These are phyloP conservation scores for Xenentodon cancila DNA, from an alignment of 2,797 vertebrate species.

Conservation along the genomic window DNA sequence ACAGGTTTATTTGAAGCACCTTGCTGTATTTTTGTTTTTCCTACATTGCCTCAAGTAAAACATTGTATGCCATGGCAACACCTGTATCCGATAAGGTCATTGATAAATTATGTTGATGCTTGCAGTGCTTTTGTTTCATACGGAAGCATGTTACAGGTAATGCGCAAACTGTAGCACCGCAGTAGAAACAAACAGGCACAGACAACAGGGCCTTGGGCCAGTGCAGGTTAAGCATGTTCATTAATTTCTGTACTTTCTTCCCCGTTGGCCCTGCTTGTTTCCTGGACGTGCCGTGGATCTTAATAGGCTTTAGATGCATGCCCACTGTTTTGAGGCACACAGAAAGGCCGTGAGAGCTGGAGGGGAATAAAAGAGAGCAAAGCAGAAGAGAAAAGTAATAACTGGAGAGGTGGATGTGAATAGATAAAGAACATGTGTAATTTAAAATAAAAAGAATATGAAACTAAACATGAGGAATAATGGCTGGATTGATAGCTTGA, in stretches of 20 bases:
- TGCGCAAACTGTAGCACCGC: constrained; percentile 20
- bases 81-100: constrained; percentile 3
- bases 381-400: constrained; percentile 18
- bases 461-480: constrained; percentile 18
- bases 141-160: constrained; percentile 33
- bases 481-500: constrained; percentile 4
- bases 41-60: constrained; percentile 10
- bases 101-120: background rate
- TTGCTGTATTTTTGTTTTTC: background rate
- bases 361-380: constrained; percentile 13
- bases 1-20: constrained; percentile 20
- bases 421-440: constrained; percentile 42
- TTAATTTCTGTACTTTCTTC: constrained; percentile 69
- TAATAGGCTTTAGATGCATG: constrained; percentile 56
- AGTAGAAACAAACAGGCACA: constrained; percentile 40
- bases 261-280: constrained; percentile 54
- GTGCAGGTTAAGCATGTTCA: constrained; percentile 74
- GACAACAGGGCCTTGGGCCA: constrained; percentile 50
- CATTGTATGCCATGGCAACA: constrained; percentile 7
- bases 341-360: constrained; percentile 28
- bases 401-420: constrained; percentile 30
- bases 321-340: constrained; percentile 37
- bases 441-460: constrained; percentile 28
- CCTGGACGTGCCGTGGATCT: constrained; percentile 66
- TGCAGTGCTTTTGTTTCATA: constrained; percentile 47